Evolutionary conservation across 2,113 vertebrate genomes (phyloP).

Genomic region (Actenoides hombroni): DNA sequence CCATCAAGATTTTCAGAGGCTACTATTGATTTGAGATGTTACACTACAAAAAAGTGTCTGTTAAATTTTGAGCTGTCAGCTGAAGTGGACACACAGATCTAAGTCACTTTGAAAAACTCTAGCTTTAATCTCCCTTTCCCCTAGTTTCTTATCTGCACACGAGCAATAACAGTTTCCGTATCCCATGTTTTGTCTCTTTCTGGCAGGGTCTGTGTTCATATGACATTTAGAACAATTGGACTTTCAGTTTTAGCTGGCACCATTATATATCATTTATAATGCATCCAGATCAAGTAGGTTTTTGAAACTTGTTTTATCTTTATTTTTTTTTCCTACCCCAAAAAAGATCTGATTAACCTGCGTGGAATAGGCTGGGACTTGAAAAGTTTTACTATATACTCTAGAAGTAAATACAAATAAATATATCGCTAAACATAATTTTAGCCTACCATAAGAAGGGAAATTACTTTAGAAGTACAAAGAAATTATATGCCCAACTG

Average conservation of each 20-base stretch:
- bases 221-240: constrained; percentile 21
- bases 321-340: too few species aligned
- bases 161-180: not conserved
- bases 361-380: not conserved
- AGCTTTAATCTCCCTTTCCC: not conserved
- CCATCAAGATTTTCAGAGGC: not conserved
- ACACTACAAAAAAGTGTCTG: not conserved
- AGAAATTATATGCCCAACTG: not conserved
- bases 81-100: not conserved
- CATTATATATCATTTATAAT: not conserved
- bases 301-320: not conserved
- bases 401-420: not conserved
- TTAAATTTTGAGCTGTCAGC: not conserved
- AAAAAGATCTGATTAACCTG: not conserved
- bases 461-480: not conserved
- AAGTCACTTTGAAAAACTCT: not conserved
- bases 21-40: not conserved
- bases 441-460: not conserved
- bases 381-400: not conserved
- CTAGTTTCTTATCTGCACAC: not conserved
- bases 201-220: not conserved
- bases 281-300: not conserved
- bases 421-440: not conserved
- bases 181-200: constrained; percentile 3
- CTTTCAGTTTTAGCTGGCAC: not conserved